A percentile compares a stretch with the other conserved stretches of the same genome.
Conservation (phyloP, 2,888 invertebrate species). For the Auanema freiburgensis region DNA sequence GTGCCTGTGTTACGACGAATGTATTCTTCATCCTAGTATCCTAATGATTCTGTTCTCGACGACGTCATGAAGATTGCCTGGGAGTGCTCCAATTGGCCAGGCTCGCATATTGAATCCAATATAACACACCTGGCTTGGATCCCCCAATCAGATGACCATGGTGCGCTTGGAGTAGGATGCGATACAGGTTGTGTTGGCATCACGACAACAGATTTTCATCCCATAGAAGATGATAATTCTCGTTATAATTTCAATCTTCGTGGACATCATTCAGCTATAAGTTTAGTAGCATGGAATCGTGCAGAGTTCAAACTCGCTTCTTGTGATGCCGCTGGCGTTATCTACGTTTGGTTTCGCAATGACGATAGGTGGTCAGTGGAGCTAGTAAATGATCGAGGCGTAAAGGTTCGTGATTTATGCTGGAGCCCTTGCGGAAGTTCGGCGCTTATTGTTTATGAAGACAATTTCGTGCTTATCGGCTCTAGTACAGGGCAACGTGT, state of each 20-base stretch:
- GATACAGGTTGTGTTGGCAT: conserved; percentile 62
- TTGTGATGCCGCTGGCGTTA: conserved; percentile 88
- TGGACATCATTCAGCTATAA: conserved; percentile 75
- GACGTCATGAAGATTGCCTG: conserved; percentile 50
- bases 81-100: conserved; percentile 61
- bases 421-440: conserved; percentile 98
- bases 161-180: conserved; percentile 51
- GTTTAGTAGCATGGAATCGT: conserved; percentile 89
- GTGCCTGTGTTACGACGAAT: too few species aligned
- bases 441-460: conserved; percentile 96
- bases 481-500: conserved; percentile 71
- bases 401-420: conserved; percentile 93
- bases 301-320: conserved; percentile 96
- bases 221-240: conserved; percentile 30
- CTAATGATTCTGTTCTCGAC: too few species aligned
- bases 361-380: conserved; percentile 99
- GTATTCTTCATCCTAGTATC: too few species aligned
- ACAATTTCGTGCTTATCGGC: conserved; percentile 95
- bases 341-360: conserved; percentile 99
- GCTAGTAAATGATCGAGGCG: conserved; percentile 94
- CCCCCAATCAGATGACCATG: conserved; percentile 34
- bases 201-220: conserved; percentile 51
- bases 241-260: conserved; percentile 85
- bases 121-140: conserved; percentile 38
- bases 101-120: conserved; percentile 51